phyloP scores from a whole-genome alignment of 2,797 vertebrate species.

The Nasua narica region DNA sequence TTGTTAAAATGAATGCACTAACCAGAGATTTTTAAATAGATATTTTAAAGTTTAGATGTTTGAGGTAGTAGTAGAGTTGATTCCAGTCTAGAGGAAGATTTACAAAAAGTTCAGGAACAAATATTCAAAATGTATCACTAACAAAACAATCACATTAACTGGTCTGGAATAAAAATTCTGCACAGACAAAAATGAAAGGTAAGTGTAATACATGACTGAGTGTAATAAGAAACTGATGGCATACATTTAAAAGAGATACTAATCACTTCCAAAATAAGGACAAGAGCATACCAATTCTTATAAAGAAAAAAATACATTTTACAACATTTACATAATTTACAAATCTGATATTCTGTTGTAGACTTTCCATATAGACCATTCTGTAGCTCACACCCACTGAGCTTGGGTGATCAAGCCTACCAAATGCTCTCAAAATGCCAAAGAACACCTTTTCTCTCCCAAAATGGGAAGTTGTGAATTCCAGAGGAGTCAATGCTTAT shows the following conservation, averaged over 20 bases:
- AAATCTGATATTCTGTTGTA: not conserved
- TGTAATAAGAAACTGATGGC: not conserved
- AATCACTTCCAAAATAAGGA: not conserved
- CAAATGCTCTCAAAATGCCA: not conserved
- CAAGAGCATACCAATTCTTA: not conserved
- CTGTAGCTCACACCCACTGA: not conserved
- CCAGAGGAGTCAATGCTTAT: not conserved
- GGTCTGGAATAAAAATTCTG: not conserved
- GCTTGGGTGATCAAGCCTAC: not conserved
- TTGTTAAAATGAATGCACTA: not conserved
- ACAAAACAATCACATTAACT: not conserved
- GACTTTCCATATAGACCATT: not conserved
- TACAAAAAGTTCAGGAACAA: not conserved
- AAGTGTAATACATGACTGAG: not conserved
- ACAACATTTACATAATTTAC: not conserved
- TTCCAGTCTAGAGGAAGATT: not conserved
- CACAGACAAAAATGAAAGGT: not conserved
- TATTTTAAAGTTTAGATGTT: not conserved
- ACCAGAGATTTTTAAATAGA: not conserved
- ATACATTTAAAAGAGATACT: not conserved
- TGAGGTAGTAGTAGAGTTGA: accelerated
- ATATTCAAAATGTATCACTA: not conserved
- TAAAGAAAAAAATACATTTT: not conserved
- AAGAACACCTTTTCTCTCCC: not conserved
- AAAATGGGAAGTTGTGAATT: not conserved